Evolutionary conservation across 2,113 vertebrate species (phyloP).

Genomic region (Oncorhynchus clarkii): DNA sequence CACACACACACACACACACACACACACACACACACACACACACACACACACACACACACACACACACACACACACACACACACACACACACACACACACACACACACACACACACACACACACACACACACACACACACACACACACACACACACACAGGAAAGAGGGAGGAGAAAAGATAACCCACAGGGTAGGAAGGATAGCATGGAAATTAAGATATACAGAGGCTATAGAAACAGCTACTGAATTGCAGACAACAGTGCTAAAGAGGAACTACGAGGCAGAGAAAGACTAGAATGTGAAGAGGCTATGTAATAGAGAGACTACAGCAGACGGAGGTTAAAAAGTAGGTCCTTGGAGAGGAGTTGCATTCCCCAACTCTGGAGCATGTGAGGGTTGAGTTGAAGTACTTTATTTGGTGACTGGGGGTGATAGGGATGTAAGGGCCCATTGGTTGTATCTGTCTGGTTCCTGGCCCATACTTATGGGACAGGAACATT

Average conservation of each 20-base stretch:
- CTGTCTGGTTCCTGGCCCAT: not conserved
- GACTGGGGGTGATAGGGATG: not conserved
- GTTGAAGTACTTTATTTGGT: not conserved
- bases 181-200: conserved; percentile 34
- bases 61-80: not conserved
- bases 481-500: conserved; percentile 33
- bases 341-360: not conserved
- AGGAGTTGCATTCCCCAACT: not conserved
- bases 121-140: conserved; percentile 12
- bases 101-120: conserved; percentile 13
- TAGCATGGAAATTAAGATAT: not conserved
- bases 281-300: conserved; percentile 18
- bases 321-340: not conserved
- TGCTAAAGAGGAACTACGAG: not conserved
- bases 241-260: no score
- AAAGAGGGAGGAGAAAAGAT: conserved; percentile 28
- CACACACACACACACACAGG: conserved; percentile 30
- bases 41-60: conserved; percentile 21
- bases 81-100: conserved; percentile 23
- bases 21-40: conserved; percentile 6
- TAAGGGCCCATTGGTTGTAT: not conserved
- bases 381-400: not conserved
- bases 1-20: no score
- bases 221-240: not conserved
- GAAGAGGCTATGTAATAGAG: not conserved